A percentile compares a stretch with the other conserved stretches of the same genome.
These are phyloP conservation scores for Pampusana beccarii DNA, from an alignment of 2,113 vertebrate species.

Conservation along the genomic window DNA sequence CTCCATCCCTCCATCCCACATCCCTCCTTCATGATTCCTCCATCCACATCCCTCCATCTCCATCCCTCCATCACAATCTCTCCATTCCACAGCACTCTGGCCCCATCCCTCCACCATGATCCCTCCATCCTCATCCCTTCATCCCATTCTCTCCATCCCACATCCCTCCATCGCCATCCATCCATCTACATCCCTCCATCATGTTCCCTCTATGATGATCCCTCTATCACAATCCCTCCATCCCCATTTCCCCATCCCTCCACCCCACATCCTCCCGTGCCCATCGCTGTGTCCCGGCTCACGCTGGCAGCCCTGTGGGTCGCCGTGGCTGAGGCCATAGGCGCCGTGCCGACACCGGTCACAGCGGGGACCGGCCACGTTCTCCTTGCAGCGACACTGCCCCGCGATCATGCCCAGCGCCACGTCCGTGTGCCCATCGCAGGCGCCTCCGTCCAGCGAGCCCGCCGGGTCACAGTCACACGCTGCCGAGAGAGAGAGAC, in stretches of 20 bases:
- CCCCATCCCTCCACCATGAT: background rate
- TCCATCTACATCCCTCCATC: background rate
- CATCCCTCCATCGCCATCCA: background rate
- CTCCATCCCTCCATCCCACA: background rate
- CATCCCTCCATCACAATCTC: too few relatives aligned
- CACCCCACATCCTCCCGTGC: background rate
- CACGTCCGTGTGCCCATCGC: conserved; percentile 76
- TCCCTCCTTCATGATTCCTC: background rate
- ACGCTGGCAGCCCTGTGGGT: conserved; percentile 87
- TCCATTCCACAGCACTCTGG: too few relatives aligned
- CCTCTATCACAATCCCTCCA: too few relatives aligned
- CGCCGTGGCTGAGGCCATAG: conserved; percentile 83
- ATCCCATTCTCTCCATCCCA: background rate
- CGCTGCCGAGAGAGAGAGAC: conserved; percentile 67
- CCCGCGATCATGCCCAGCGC: conserved; percentile 81
- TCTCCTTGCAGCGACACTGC: conserved; percentile 91
- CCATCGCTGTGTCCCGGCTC: background rate
- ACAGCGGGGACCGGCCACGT: conserved; percentile 86
- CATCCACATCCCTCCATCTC: background rate
- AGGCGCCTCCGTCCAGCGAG: conserved; percentile 86
- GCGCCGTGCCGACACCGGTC: conserved; percentile 87
- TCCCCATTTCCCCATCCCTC: background rate
- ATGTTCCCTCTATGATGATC: too few relatives aligned
- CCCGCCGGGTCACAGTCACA: conserved; percentile 92
- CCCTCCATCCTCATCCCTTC: too few relatives aligned